A percentile compares a stretch with the other conserved stretches of the same genome.
phyloP scores from a whole-genome alignment of 2,113 vertebrate species.

The Microtus pennsylvanicus region DNA sequence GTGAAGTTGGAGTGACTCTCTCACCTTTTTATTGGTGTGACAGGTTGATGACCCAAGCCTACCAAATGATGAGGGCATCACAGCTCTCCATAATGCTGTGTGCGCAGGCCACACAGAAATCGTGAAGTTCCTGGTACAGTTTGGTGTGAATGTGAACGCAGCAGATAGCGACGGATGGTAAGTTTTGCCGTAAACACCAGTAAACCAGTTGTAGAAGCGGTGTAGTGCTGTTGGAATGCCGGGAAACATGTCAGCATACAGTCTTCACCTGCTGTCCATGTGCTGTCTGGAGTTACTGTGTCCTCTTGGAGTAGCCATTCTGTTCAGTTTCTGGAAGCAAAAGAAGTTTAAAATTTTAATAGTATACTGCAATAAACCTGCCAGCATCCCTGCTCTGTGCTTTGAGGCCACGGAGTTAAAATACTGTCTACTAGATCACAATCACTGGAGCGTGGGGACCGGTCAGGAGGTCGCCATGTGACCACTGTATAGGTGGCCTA shows the following conservation, averaged over 20 bases:
- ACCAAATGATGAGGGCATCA: slow-evolving; percentile 98
- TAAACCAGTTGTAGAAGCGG: neutral
- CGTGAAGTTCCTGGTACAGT: slow-evolving; percentile 98
- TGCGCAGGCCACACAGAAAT: slow-evolving; percentile 98
- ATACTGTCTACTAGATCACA: neutral
- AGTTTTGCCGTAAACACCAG: slow-evolving; percentile 62
- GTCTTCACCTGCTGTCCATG: neutral
- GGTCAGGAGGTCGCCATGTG: neutral
- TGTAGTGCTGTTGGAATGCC: neutral
- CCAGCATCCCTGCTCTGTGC: neutral
- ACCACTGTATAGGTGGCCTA: neutral
- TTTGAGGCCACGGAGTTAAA: neutral
- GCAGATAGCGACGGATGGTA: slow-evolving; percentile 99
- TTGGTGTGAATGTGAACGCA: slow-evolving; percentile 97
- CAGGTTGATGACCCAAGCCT: slow-evolving; percentile 98
- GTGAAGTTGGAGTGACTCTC: neutral
- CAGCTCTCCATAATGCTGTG: slow-evolving; percentile 97
- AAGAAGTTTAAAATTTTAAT: neutral
- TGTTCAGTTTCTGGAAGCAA: neutral
- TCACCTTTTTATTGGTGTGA: neutral
- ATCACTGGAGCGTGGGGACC: neutral
- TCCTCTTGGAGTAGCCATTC: neutral
- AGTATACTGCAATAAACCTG: neutral
- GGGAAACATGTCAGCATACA: rapidly evolving
- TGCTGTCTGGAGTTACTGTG: neutral